Conservation (phyloP, 2,888 invertebrate species). For the Hydropsyche betteni region DNA sequence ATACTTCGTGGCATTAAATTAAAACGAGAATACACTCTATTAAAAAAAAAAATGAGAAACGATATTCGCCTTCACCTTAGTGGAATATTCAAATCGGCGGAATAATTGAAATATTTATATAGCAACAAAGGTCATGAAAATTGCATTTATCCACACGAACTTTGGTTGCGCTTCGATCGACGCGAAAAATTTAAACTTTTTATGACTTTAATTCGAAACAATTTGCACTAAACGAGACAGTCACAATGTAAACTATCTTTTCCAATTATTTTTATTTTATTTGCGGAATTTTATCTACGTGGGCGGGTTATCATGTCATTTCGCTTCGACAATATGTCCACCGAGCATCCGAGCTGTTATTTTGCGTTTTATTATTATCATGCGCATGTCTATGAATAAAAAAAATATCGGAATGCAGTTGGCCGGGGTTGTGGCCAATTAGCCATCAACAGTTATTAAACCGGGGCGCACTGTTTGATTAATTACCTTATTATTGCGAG, state of each 20-base stretch:
- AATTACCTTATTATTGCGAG: conserved; percentile 51
- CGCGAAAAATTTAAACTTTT: conserved; percentile 8
- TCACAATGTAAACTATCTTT: too few species aligned
- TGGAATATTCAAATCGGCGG: conserved; percentile 16
- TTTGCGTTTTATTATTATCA: neutral
- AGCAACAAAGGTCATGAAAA: conserved; percentile 6
- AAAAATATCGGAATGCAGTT: conserved; percentile 26
- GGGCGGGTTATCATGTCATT: conserved; percentile 7
- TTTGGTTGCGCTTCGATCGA: conserved; percentile 18
- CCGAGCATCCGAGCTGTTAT: neutral
- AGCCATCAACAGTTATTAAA: conserved; percentile 50
- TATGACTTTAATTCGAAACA: neutral
- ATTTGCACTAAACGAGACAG: too few species aligned
- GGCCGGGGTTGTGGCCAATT: conserved; percentile 40
- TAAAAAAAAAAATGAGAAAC: neutral
- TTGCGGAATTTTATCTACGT: neutral
- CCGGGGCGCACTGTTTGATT: conserved; percentile 47
- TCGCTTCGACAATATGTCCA: neutral
- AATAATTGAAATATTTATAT: conserved; percentile 10
- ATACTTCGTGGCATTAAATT: conserved; percentile 4
- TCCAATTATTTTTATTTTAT: too few species aligned
- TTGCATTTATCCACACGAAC: conserved; percentile 15
- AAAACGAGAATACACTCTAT: neutral
- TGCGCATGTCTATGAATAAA: neutral
- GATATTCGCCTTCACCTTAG: conserved; percentile 3